phyloP scores from a whole-genome alignment of 2,888 invertebrate species.

The Andrena fulva region DNA sequence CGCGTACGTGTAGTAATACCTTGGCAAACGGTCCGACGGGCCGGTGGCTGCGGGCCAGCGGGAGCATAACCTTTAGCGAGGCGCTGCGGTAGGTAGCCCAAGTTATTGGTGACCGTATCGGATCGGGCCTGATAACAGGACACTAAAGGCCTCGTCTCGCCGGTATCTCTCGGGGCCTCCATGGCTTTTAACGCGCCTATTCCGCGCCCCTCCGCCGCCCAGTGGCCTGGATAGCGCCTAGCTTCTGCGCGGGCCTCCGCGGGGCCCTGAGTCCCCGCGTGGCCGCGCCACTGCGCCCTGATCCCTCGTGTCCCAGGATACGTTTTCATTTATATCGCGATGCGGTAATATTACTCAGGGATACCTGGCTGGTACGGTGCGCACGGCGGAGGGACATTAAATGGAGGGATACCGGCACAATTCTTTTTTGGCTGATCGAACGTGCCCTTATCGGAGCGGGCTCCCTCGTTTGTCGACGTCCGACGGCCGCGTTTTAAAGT shows the following conservation, averaged over 20 bases:
- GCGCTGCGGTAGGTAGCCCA: slow-evolving; percentile 80
- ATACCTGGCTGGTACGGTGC: slow-evolving; percentile 50
- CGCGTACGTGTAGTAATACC: slow-evolving; percentile 72
- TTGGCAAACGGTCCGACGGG: slow-evolving; percentile 69
- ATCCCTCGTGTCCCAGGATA: slow-evolving; percentile 30
- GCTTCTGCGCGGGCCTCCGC: slow-evolving; percentile 20
- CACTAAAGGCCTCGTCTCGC: slow-evolving; percentile 75
- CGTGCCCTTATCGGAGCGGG: slow-evolving; percentile 60
- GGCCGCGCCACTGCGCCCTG: slow-evolving; percentile 36
- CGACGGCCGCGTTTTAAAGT: slow-evolving; percentile 37
- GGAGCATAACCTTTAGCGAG: slow-evolving; percentile 67
- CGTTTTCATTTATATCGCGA: slow-evolving; percentile 69
- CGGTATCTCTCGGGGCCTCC: slow-evolving; percentile 66
- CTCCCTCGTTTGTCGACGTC: slow-evolving; percentile 53
- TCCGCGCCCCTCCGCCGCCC: slow-evolving; percentile 5
- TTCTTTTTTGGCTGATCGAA: slow-evolving; percentile 45
- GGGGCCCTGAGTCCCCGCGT: slow-evolving; percentile 1
- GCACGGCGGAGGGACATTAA: slow-evolving; percentile 53
- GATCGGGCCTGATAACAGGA: slow-evolving; percentile 79
- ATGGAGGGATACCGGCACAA: slow-evolving; percentile 51
- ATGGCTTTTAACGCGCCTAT: slow-evolving; percentile 59
- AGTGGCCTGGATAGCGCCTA: slow-evolving; percentile 46
- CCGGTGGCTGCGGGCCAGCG: slow-evolving; percentile 68
- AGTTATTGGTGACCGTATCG: slow-evolving; percentile 79
- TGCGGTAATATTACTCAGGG: slow-evolving; percentile 60